A percentile compares a stretch with the other conserved stretches of the same genome.
Conservation (phyloP, 2,888 invertebrate species). For the Andrena flavipes region DNA sequence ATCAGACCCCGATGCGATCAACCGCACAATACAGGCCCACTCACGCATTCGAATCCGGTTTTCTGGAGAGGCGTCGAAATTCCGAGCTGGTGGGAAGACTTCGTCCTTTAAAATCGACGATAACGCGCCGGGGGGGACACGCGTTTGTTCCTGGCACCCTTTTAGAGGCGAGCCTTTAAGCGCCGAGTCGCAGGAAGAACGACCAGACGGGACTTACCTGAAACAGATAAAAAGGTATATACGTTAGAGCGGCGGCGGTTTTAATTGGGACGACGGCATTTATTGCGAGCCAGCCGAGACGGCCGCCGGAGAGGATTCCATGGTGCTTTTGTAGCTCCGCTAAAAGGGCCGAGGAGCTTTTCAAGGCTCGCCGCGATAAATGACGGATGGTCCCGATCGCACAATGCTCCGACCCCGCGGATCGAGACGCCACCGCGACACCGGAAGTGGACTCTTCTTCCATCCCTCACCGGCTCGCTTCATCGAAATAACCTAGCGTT, state of each 20-base stretch:
- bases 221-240: constrained; percentile 68
- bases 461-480: constrained; percentile 17
- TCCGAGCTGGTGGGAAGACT: constrained; percentile 2
- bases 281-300: constrained; percentile 63
- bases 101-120: constrained; percentile 50
- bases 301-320: constrained; percentile 63
- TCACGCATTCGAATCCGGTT: constrained; percentile 18
- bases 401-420: constrained; percentile 57
- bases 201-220: constrained; percentile 60
- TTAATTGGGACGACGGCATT: constrained; percentile 75
- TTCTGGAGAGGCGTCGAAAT: constrained; percentile 45
- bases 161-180: constrained; percentile 41
- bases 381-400: constrained; percentile 56
- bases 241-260: constrained; percentile 63
- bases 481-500: constrained; percentile 29
- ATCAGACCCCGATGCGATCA: background rate
- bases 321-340: constrained; percentile 67
- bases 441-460: constrained; percentile 44
- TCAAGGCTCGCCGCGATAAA: constrained; percentile 62
- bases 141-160: constrained; percentile 28
- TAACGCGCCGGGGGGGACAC: constrained; percentile 25
- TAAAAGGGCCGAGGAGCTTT: constrained; percentile 57
- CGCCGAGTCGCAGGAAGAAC: constrained; percentile 35
- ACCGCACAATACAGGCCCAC: constrained; percentile 17
- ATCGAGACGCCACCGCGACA: constrained; percentile 51